Evolutionary conservation across 2,113 vertebrate genomes (phyloP), one percentile per base, ranked within the genome.

Genomic region (Myocastor coypus): DNA sequence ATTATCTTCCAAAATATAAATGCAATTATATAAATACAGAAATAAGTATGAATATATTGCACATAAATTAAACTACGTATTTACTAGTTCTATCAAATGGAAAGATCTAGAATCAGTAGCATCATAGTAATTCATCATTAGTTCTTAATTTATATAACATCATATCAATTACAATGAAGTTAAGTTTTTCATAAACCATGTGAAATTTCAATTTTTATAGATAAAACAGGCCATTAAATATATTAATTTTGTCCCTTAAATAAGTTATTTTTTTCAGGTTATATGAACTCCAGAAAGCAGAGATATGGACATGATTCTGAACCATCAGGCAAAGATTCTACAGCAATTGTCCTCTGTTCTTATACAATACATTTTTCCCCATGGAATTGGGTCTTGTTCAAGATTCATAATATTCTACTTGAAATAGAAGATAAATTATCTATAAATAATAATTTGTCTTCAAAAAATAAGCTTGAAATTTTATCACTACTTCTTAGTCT

Each of bases 131-230:
- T 87, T 63, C 13, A 91, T 2, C 71, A 40, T 81, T 34, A 59
- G n/a, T 94, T 71, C 3, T 92, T 92, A 87, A 57, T 82, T 87
- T 59, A 75, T 37, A 13, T 64, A 77, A 68, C 12, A 86, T 52
- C 66, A 52, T 52, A 24, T 46, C 28, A 83, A 89, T 83, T 92
- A 46, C 0, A 46, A 4, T 1, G 32, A 68, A 59, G 11, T 77
- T 59, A 50, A 42, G 7, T 5, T 28, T 88, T 77, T 83, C 34
- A 50, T 7, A 77, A 83, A 19, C 1, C 5, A 37, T 12, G 13
- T 34, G 63, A 17, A 75, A 24, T 77, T 68, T 73, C 8, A 66
- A 13, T 68, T 88, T 66, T 87, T 77, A 66, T 20, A 83, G 68
- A 59, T 59, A 14, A 40, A 1, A 5, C 3, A 89, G 6, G 20